Base-by-base conservation (phyloP, 2,888 invertebrate genomes). In the Barypeithes pellucidus region DNA sequence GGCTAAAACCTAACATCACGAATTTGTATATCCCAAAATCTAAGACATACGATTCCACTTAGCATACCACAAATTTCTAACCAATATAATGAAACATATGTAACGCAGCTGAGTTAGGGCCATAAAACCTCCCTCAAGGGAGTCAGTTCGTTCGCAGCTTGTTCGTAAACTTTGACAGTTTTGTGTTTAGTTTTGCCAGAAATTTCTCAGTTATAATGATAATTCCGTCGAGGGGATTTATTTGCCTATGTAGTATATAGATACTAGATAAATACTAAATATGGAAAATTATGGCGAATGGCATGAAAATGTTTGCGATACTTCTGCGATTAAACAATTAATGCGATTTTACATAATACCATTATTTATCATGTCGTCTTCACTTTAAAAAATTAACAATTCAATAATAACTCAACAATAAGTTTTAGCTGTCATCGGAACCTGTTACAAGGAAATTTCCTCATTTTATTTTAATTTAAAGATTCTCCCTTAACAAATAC, bases 131-230 rank as follows among this genome's bases (percentile, higher is more conserved):
- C 54, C 54, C 54, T 57, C 54, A 33, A 57, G 33, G 33, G 54
- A 16, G 54, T 33, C 54, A 33, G 54, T 57, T 57, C 36, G 24
- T 57, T 57, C 36, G 29, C 54, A 14, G 33, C 33, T 57, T 57
- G 54, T 57, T 57, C 54, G 54, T 57, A 57, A 57, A 57, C 16
- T 57, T 57, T 57, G 54, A 57, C 54, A 57, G 54, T 57, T 57
- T 57, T 57, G 54, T 57, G 54, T 57, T 57, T 57, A 57, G 54
- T 33, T 57, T 29, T 57, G 54, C 33, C 18, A 33, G 33, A 57
- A 57, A 57, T 57, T 57, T 57, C 54, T 33, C 54, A 57, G 54
- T 57, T 36, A 33, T 33, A 57, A 57, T 33, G 33, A 57, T 33
- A 57, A 33, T 57, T 57, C 33, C 16, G 54, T 57, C 14, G 54